Conservation (phyloP, 2,797 vertebrate species). For the Pogonophryne albipinna region DNA sequence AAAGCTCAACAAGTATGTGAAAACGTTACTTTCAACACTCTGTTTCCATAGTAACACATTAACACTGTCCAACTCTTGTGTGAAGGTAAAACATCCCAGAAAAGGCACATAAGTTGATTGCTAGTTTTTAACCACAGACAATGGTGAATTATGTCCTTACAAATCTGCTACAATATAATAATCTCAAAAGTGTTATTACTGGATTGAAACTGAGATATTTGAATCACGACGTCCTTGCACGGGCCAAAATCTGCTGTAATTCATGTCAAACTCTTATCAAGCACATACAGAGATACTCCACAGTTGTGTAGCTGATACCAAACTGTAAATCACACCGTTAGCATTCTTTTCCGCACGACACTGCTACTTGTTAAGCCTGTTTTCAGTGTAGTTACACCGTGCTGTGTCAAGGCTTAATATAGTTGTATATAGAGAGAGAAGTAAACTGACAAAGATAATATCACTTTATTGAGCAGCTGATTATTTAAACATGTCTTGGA, state of each 20-base stretch:
- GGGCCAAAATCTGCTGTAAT: neutral
- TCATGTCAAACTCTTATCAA: neutral
- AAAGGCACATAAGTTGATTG: too few species aligned
- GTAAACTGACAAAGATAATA: neutral
- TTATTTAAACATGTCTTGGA: neutral
- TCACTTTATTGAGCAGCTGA: neutral
- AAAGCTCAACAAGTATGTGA: too few species aligned
- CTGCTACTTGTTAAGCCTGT: constrained; percentile 35
- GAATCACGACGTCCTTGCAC: neutral
- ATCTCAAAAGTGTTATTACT: neutral
- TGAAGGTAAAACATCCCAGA: too few species aligned
- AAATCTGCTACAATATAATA: neutral
- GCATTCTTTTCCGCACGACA: neutral
- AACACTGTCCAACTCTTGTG: too few species aligned
- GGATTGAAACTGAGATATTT: neutral
- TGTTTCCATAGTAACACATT: too few species aligned
- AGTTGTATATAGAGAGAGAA: neutral
- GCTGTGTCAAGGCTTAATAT: constrained; percentile 4
- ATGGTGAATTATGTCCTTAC: neutral
- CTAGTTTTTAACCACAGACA: too few species aligned
- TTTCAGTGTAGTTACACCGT: constrained; percentile 19
- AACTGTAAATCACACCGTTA: constrained; percentile 29
- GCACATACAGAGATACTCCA: neutral
- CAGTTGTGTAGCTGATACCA: constrained; percentile 8
- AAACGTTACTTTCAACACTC: too few species aligned